Evolutionary conservation across 2,888 invertebrate genomes (phyloP), one percentile per base, ranked within the genome.

Genomic region (Lasioglossum vierecki): DNA sequence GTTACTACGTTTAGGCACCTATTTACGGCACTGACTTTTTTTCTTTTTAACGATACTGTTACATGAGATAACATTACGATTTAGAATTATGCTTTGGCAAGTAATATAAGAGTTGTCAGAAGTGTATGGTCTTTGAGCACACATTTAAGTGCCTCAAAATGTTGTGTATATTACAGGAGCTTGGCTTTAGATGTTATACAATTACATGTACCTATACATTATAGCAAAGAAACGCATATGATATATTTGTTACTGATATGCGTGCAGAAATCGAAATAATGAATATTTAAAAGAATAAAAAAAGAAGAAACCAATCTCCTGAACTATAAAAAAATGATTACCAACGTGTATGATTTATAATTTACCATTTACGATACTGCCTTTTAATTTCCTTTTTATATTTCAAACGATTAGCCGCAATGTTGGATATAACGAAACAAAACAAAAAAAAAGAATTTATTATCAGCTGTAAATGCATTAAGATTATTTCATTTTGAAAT

Each of bases 121-220:
- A 93, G 93, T 77, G 77, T 80, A 88, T 91, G 92, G 92, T 94
- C 94, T 94, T 95, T 94, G 95, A 95, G 95, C 94, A 94, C 95
- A 93, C 91, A 94, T 94, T 93, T 93, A 95, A 95, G 95, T 95
- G 95, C 95, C 95, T 95, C 95, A 94, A 95, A 84, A 94, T 94
- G 95, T 94, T 94, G 93, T 95, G 95, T 95, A 95, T 94, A 95
- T 95, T 95, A 94, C 94, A 95, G 94, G 94, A 95, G 95, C 94
- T 95, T 95, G 95, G 95, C 95, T 95, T 95, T 95, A 95, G 94
- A 93, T 94, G 94, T 95, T 95, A 95, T 86, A 94, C 93, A 93
- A 94, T 93, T 94, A 94, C 92, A 94, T 94, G 94, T 95, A 95
- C 92, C 94, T 94, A 94, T 93, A 94, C 92, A 94, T 92, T 93